Base-by-base conservation (phyloP, 2,888 invertebrate species). In the Amblyteles armatorius region DNA sequence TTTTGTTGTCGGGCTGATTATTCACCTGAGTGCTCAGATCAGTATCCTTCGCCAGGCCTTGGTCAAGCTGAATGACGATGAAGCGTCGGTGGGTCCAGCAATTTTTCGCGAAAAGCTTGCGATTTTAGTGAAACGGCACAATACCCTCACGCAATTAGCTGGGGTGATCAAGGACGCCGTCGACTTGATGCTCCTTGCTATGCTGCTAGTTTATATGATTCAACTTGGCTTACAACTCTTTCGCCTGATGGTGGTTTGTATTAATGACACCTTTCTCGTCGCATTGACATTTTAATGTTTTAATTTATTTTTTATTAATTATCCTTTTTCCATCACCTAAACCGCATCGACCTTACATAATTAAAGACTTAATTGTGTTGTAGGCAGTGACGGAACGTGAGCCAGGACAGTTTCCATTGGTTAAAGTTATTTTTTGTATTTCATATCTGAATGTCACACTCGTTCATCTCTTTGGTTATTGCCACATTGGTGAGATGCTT, bases 211-310 rank as follows among this genome's bases (percentile, higher is more conserved):
- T 13, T 89, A 88, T 40, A 87, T 88, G 22, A 19, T 90, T n/a
- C 89, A 89, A 63, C 79, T 91, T 33, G 90, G 91, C 52, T 85
- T 90, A 19, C 91, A 92, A 80, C 86, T 87, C 50, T 89, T 89
- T 80, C 88, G 90, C 67, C 83, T 86, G 1, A 79, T 91, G 4
- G 85, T 78, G 73, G 91, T 92, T 65, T 9, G 78, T 67, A 29
- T 72, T 9, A 3, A 19, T 55, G 0, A 22, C 55, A 55, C 3
- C 3, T 7, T 55, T 52, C 9, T 40, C 11, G 11, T 11, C 40
- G 40, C 40, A 40, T 40, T 40, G 40, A 40, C 40, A 40, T 40
- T 40, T 40, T 40, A 5, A 2, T 9, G 40, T 11, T 40, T 40
- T 40, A 0, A 40, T 11, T 11, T 40, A 40, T 11, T 40, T 40